Evolutionary conservation across 1,140 invertebrate species (phyloP).

Genomic region (Dendroctonus ponderosae): DNA sequence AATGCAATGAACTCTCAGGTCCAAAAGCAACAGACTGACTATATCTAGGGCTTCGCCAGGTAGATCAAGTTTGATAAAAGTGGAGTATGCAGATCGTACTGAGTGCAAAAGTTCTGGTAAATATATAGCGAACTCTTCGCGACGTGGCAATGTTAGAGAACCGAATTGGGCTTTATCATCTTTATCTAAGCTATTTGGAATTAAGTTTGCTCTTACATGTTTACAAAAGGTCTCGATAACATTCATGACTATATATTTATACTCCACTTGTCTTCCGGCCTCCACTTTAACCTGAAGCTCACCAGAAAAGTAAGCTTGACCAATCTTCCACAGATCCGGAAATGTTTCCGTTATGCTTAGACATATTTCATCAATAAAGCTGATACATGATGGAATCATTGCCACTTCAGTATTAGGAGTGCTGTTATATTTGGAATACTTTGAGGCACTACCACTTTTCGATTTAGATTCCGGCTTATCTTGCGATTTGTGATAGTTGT

Average conservation of each 20-base stretch:
- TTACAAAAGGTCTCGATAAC: constrained; percentile 66
- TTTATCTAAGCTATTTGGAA: constrained; percentile 60
- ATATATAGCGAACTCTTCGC: constrained; percentile 66
- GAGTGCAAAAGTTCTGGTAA: constrained; percentile 75
- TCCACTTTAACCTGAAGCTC: constrained; percentile 63
- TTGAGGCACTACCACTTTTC: constrained; percentile 36
- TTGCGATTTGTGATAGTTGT: constrained; percentile 57
- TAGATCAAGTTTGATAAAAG: constrained; percentile 72
- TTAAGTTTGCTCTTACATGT: constrained; percentile 63
- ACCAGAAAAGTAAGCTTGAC: constrained; percentile 85
- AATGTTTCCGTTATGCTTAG: constrained; percentile 68
- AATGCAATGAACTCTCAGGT: constrained; percentile 86
- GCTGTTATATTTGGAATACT: constrained; percentile 46
- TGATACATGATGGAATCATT: constrained; percentile 57
- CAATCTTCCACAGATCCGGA: constrained; percentile 86
- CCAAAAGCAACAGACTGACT: constrained; percentile 80
- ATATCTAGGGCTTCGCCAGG: constrained; percentile 79
- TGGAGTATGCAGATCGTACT: constrained; percentile 67
- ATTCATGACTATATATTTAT: constrained; percentile 70
- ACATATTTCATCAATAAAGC: constrained; percentile 73
- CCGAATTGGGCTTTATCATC: constrained; percentile 47
- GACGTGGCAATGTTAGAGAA: constrained; percentile 53
- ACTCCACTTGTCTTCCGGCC: constrained; percentile 63
- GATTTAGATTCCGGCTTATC: constrained; percentile 44
- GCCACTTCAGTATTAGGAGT: constrained; percentile 43